Base-by-base conservation (phyloP, 2,113 vertebrate genomes). In the Chaetura pelagica region DNA sequence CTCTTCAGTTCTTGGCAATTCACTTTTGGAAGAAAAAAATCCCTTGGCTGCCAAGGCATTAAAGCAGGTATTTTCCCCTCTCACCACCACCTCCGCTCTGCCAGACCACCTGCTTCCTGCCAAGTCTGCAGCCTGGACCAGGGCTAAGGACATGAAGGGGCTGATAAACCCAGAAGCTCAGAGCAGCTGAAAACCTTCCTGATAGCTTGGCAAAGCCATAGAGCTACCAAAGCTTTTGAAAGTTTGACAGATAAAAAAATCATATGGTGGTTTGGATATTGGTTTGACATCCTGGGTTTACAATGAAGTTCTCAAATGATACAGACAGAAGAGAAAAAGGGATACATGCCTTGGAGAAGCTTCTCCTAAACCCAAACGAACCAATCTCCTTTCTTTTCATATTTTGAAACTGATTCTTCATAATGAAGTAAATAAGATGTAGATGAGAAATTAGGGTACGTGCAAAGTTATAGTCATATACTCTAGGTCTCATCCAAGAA, bases 291-390 rank as follows among this genome's bases (percentile, higher is more conserved):
- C 35, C 16, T 0, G 1, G 12, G 26, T 54, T 77, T 67, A 72
- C 34, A 64, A 24, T 16, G 24, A 82, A 79, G 52, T 49, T 75
- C 69, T 82, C 49, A 93, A 73, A 62, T 68, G 5, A 48, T 38
- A 57, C 0, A 84, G 10, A 59, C 8, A 40, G 22, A 64, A 52
- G 27, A 63, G 34, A 71, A 73, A 61, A 73, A 58, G 20, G 23
- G 11, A 63, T 26, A 83, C 2, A 38, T 0, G 0, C 21, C 38
- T 75, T 5, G 0, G 19, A 64, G 22, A 9, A 78, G 11, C 15
- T 59, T 67, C 52, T 76, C 27, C 48, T 67, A 85, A 74, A 57
- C 15, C 3, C 32, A 63, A 87, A 84, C 8, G 42, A 69, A 76
- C 5, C 24, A 40, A 66, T 73, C 44, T 46, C 40, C 10, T 2